Conservation (phyloP, 2,888 invertebrate species). For the Pyralis farinalis region DNA sequence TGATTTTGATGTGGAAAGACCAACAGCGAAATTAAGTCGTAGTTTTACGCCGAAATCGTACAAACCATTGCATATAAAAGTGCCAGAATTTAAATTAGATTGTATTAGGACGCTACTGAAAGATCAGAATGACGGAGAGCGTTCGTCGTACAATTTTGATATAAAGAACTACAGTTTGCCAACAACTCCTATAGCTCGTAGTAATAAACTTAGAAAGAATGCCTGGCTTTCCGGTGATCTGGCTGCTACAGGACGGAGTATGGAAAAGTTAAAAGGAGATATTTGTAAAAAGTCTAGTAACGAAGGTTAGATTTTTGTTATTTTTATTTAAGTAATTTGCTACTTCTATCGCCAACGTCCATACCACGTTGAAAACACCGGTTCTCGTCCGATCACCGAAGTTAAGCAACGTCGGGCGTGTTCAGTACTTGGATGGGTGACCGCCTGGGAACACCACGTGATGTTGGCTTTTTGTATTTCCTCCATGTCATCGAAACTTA, state of each 20-base stretch:
- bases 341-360: slow-evolving; percentile 48
- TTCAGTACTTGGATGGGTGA: slow-evolving; percentile 73
- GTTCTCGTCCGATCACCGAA: slow-evolving; percentile 74
- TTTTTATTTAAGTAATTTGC: too few species aligned
- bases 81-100: slow-evolving; percentile 65
- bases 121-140: slow-evolving; percentile 36
- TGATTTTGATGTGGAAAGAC: slow-evolving; percentile 37
- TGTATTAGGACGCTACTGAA: slow-evolving; percentile 56
- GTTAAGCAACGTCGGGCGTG: slow-evolving; percentile 68
- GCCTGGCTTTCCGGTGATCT: slow-evolving; percentile 77
- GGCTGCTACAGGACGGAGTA: slow-evolving; percentile 27
- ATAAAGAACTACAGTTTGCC: slow-evolving; percentile 74
- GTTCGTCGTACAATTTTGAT: slow-evolving; percentile 70
- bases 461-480: slow-evolving; percentile 12
- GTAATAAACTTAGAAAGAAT: slow-evolving; percentile 75
- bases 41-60: slow-evolving; percentile 74
- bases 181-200: slow-evolving; percentile 75
- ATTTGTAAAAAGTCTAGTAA: slow-evolving; percentile 22
- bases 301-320: slow-evolving; percentile 24
- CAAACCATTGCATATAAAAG: slow-evolving; percentile 69
- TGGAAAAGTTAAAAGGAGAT: slow-evolving; percentile 23
- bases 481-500: too few species aligned
- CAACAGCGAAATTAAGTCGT: slow-evolving; percentile 55
- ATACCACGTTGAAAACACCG: slow-evolving; percentile 64
- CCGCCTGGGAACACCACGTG: slow-evolving; percentile 56